phyloP scores from a whole-genome alignment of 2,113 vertebrate species.

The Mirza zaza region DNA sequence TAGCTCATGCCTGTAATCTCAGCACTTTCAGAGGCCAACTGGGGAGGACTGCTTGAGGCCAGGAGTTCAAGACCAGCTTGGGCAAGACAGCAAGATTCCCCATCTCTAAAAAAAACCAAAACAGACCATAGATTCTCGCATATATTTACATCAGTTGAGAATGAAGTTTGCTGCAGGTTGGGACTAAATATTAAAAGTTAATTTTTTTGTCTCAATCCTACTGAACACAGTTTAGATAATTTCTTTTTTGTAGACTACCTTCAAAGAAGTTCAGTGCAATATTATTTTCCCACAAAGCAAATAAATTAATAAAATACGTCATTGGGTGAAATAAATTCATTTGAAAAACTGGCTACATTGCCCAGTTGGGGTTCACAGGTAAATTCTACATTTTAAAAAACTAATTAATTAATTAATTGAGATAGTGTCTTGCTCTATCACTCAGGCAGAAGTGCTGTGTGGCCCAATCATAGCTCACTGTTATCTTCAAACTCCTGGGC shows the following conservation, averaged over 20 bases:
- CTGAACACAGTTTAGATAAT: background rate
- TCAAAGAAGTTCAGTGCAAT: background rate
- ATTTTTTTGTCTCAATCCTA: background rate
- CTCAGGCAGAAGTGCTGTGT: too few species aligned
- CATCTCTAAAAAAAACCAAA: background rate
- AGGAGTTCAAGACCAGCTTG: background rate
- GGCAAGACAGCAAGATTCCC: background rate
- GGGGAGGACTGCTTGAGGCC: background rate
- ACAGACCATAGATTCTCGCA: background rate
- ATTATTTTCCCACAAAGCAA: background rate
- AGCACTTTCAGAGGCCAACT: too few species aligned
- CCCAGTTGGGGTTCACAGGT: background rate
- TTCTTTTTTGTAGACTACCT: background rate
- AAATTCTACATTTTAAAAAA: background rate
- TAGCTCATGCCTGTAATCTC: too few species aligned
- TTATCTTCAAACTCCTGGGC: too few species aligned
- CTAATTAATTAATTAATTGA: too few species aligned
- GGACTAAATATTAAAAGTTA: background rate
- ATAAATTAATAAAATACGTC: background rate
- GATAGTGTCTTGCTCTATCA: too few species aligned
- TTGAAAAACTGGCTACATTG: background rate
- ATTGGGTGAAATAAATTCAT: background rate
- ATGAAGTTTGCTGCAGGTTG: background rate
- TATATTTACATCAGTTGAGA: background rate
- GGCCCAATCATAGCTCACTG: too few species aligned